Evolutionary conservation across 2,888 invertebrate genomes (phyloP), one percentile per base, ranked within the genome.

Genomic region (Gryllus longicercus): DNA sequence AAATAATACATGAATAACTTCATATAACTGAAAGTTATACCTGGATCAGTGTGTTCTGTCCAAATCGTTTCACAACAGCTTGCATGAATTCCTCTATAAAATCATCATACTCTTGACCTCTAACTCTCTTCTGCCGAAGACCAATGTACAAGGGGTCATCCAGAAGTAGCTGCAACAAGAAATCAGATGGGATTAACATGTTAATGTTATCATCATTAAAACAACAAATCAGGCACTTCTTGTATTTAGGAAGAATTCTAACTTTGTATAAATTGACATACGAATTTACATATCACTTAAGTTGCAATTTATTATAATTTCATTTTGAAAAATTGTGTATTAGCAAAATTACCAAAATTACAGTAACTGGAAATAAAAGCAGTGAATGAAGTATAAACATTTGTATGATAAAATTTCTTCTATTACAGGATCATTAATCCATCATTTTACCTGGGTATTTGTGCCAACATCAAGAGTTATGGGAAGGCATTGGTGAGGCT

Each of bases 21-120:
- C 38, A 38, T 38, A 38, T 4, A 38, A 38, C 8, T 38, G 38
- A 38, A 38, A 38, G 8, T 38, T 75, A 82, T 82, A 87, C 88
- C 85, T 93, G 95, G 78, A 96, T 95, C 82, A 96, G 91, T 80
- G 93, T 93, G 87, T 94, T 96, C 88, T 94, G 94, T 0, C 96
- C 96, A 87, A 91, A 96, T 83, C 96, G 92, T 79, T 90, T 90
- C 2, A 97, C 95, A 38, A 93, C 94, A 0, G 97, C 96, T 80
- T 91, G 87, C 99, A 99, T 99, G 88, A 99, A 99, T 89, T 99
- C 99, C 14, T 99, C 98, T 75, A 99, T 86, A 84, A 99, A 94
- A 74, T 94, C 95, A 87, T 99, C 97, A 87, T 99, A 99, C 81
- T 91, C 91, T 0, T 89, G 86, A 8, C 99, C 99, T 18, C 92